phyloP scores from a whole-genome alignment of 1,140 invertebrate species.

The Diachasma alloeum region DNA sequence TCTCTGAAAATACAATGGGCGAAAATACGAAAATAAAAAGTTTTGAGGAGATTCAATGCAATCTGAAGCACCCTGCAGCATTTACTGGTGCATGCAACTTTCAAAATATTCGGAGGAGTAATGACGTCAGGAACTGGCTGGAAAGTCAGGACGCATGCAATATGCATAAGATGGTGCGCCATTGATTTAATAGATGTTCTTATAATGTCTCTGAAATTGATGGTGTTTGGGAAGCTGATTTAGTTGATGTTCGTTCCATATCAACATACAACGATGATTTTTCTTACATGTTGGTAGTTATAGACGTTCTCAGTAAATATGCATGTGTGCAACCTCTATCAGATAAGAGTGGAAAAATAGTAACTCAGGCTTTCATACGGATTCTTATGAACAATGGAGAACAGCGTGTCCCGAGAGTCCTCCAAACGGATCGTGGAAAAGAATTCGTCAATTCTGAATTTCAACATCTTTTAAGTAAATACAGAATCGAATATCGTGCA shows the following conservation, averaged over 20 bases:
- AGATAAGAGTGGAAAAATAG: too few relatives aligned
- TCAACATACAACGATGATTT: too few relatives aligned
- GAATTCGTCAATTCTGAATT: background rate
- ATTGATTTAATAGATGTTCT: background rate
- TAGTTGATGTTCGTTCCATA: too few relatives aligned
- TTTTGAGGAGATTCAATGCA: background rate
- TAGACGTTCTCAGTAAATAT: conserved; percentile 52
- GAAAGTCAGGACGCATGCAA: too few relatives aligned
- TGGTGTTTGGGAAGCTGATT: conserved; percentile 48
- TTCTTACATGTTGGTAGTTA: too few relatives aligned
- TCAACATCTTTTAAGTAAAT: background rate
- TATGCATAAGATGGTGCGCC: too few relatives aligned
- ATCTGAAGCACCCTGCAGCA: background rate
- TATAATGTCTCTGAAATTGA: background rate
- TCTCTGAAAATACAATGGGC: background rate
- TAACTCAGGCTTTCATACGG: background rate
- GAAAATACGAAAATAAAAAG: background rate
- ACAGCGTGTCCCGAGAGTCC: too few relatives aligned
- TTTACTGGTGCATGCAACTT: background rate
- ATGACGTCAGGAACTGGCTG: background rate
- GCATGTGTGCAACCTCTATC: conserved; percentile 34
- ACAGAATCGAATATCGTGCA: background rate
- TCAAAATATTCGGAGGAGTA: background rate
- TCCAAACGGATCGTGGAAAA: background rate
- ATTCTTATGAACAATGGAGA: background rate